These are phyloP conservation scores for Ennomos erosarius DNA, from an alignment of 2,888 invertebrate genomes.

Conservation along the genomic window DNA sequence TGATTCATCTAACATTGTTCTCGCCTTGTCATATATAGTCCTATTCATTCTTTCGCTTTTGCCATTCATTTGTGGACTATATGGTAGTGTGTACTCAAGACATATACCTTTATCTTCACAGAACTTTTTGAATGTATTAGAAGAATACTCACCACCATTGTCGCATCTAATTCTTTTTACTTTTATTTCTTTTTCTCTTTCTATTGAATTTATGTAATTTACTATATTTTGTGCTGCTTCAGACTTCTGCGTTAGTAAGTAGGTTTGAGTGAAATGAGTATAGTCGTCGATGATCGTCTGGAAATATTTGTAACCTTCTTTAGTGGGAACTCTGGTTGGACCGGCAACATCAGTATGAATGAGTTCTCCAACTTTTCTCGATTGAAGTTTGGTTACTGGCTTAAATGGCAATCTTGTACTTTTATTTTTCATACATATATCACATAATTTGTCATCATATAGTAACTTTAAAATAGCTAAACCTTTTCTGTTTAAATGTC, in stretches of 20 bases:
- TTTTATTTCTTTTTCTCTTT: conserved; percentile 27
- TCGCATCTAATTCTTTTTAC: conserved; percentile 33
- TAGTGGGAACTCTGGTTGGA: conserved; percentile 25
- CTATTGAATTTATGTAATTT: conserved; percentile 31
- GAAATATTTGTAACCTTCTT: conserved; percentile 31
- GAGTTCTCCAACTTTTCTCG: conserved; percentile 25
- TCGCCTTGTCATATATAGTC: not conserved
- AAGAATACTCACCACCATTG: conserved; percentile 30
- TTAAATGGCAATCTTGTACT: conserved; percentile 9
- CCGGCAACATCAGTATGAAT: conserved; percentile 36
- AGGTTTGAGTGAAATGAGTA: conserved; percentile 22
- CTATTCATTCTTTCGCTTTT: no score
- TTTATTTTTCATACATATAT: conserved; percentile 8
- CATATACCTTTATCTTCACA: not conserved
- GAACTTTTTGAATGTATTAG: conserved; percentile 5
- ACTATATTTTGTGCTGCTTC: conserved; percentile 37
- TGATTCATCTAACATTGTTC: not conserved
- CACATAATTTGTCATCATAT: conserved; percentile 3
- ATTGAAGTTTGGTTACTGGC: conserved; percentile 1
- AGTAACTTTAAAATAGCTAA: conserved; percentile 10
- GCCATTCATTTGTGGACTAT: no score
- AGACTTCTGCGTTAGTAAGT: conserved; percentile 32
- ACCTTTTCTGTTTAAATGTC: conserved; percentile 11
- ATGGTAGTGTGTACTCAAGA: no score
- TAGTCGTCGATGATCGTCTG: conserved; percentile 28